Conservation (phyloP, 1,140 invertebrate species). For the Drosophila santomea region DNA sequence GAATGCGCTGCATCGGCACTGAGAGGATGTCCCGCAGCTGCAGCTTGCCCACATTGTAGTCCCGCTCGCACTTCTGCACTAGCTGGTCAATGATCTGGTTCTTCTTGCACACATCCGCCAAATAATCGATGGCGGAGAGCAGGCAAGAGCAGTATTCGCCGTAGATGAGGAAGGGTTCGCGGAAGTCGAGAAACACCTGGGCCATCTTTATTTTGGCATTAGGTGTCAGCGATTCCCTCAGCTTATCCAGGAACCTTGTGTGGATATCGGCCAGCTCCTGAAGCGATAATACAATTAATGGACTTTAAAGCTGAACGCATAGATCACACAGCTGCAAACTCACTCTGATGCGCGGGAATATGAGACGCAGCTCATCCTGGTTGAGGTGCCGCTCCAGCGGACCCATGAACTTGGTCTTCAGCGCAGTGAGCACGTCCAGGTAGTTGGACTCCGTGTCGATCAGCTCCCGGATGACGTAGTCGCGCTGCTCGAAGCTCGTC, state of each 20-base stretch:
- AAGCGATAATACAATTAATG: constrained; percentile 6
- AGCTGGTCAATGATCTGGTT: constrained; percentile 84
- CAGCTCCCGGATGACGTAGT: constrained; percentile 97
- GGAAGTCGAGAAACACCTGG: constrained; percentile 94
- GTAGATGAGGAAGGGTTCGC: constrained; percentile 96
- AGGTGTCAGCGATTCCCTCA: constrained; percentile 89
- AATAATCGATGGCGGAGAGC: constrained; percentile 90
- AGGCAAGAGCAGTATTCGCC: constrained; percentile 98
- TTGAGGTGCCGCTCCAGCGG: constrained; percentile 90
- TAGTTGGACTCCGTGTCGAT: constrained; percentile 99
- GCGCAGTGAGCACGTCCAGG: constrained; percentile 95
- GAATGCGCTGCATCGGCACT: constrained; percentile 98
- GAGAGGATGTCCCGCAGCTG: constrained; percentile 97
- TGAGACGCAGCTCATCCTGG: constrained; percentile 90
- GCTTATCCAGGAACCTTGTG: constrained; percentile 91
- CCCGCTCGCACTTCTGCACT: constrained; percentile 92
- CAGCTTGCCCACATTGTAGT: constrained; percentile 97
- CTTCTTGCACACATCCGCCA: constrained; percentile 90
- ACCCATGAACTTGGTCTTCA: constrained; percentile 92
- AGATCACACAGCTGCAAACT: constrained; percentile 30
- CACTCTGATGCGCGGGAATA: constrained; percentile 96
- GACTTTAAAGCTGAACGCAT: neutral
- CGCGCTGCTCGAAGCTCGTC: constrained; percentile 93
- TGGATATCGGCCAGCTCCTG: constrained; percentile 95
- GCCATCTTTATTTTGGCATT: constrained; percentile 86